phyloP scores from a whole-genome alignment of 1,140 invertebrate species.

The Bathynomus jamesi region DNA sequence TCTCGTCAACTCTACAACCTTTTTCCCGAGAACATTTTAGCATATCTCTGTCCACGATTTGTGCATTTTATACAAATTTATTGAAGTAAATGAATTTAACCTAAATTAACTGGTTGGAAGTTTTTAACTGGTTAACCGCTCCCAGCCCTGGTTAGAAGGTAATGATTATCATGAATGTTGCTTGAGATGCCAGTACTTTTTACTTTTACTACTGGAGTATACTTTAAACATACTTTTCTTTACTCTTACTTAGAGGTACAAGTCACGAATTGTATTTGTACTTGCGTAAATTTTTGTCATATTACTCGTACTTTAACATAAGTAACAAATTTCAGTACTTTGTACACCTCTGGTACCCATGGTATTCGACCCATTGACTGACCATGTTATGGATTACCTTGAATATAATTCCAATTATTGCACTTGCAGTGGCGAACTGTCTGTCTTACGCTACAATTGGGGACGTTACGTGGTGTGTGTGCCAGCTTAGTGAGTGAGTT shows the following conservation, averaged over 20 bases:
- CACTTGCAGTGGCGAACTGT: slow-evolving; percentile 79
- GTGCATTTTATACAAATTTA: too few species aligned
- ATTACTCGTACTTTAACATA: too few species aligned
- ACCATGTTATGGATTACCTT: background rate
- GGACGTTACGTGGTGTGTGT: slow-evolving; percentile 66
- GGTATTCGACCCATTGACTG: background rate
- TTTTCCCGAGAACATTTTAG: too few species aligned
- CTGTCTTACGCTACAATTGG: slow-evolving; percentile 67
- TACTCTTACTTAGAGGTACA: background rate
- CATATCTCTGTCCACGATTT: too few species aligned
- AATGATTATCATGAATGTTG: background rate
- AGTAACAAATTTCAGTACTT: too few species aligned
- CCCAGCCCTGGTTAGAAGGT: too few species aligned
- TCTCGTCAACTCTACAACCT: too few species aligned
- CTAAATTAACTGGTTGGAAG: too few species aligned
- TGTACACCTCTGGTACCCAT: background rate
- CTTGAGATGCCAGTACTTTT: background rate
- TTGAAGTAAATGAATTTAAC: too few species aligned
- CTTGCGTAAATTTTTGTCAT: too few species aligned
- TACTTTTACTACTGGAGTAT: background rate
- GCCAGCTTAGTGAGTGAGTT: slow-evolving; percentile 69
- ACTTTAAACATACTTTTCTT: background rate
- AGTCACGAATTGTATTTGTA: background rate
- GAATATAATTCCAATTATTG: slow-evolving; percentile 24
- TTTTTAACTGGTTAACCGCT: too few species aligned